A percentile compares a stretch with the other conserved stretches of the same genome.
These are phyloP conservation scores for Stenolophus ochropezus DNA, from an alignment of 2,888 invertebrate species.

Conservation along the genomic window DNA sequence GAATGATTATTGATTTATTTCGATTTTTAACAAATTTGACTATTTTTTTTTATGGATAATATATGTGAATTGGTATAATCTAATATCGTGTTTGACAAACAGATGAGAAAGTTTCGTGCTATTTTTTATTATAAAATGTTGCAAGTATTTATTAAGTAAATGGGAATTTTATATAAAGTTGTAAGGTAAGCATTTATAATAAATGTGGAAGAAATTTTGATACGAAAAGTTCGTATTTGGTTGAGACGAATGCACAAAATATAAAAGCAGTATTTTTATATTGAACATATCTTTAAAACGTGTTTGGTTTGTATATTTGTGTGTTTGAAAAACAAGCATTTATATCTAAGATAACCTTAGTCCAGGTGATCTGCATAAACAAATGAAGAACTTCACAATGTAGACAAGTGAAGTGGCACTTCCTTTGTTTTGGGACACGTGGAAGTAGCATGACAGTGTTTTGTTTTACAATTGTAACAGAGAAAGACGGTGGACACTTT, in stretches of 20 bases:
- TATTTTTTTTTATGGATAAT: too few relatives aligned
- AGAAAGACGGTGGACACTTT: background rate
- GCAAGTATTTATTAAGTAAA: constrained; percentile 18
- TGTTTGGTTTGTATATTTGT: constrained; percentile 2
- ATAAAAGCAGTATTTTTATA: constrained; percentile 34
- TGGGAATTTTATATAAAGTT: background rate
- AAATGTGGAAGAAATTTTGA: constrained; percentile 33
- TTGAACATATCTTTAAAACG: constrained; percentile 8
- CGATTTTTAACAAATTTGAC: too few relatives aligned
- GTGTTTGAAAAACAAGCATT: background rate
- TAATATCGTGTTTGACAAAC: background rate
- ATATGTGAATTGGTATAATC: background rate
- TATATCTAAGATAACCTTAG: background rate
- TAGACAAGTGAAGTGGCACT: constrained; percentile 21
- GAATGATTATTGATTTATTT: too few relatives aligned
- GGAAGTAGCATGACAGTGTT: constrained; percentile 31
- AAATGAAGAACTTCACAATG: constrained; percentile 17
- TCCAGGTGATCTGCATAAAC: background rate
- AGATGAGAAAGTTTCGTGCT: background rate
- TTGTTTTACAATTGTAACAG: constrained; percentile 18
- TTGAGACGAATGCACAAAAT: constrained; percentile 22
- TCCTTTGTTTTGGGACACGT: constrained; percentile 27
- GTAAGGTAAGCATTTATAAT: constrained; percentile 37
- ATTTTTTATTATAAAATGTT: constrained; percentile 7
- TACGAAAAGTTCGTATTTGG: constrained; percentile 13